phyloP scores from a whole-genome alignment of 2,888 invertebrate genomes.

The Hyles lineata region DNA sequence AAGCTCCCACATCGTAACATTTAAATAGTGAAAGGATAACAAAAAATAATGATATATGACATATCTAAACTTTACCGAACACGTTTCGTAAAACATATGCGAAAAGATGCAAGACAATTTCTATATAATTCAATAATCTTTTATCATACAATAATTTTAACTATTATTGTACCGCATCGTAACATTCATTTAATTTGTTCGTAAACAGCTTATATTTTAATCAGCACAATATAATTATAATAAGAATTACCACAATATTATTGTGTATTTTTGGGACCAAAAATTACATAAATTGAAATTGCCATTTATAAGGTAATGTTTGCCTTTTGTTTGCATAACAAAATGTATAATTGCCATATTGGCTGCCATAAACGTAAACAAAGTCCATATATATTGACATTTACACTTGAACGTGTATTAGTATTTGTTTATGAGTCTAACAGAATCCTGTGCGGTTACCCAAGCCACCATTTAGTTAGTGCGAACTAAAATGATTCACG shows the following conservation, averaged over 20 bases:
- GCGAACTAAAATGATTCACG: slow-evolving; percentile 34
- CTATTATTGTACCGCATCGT: slow-evolving; percentile 17
- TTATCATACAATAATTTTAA: slow-evolving; percentile 15
- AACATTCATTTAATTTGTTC: neutral
- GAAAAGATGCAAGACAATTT: slow-evolving; percentile 18
- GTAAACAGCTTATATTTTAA: neutral
- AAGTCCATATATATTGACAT: neutral
- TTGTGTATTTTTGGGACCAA: slow-evolving; percentile 6
- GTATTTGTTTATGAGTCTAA: slow-evolving; percentile 14
- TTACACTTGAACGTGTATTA: slow-evolving; percentile 15
- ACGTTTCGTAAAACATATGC: slow-evolving; percentile 18
- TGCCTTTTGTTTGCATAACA: neutral
- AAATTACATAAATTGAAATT: neutral
- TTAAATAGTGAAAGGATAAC: slow-evolving; percentile 13
- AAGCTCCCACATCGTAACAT: slow-evolving; percentile 62
- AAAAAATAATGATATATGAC: slow-evolving; percentile 28
- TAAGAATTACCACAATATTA: slow-evolving; percentile 7
- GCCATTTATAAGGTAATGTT: neutral
- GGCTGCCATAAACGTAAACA: neutral
- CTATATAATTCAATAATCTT: slow-evolving; percentile 23
- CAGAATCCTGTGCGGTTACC: slow-evolving; percentile 46
- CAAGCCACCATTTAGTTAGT: slow-evolving; percentile 60
- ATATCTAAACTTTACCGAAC: slow-evolving; percentile 26
- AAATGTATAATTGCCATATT: neutral
- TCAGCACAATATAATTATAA: slow-evolving; percentile 25